A percentile compares a stretch with the other conserved stretches of the same genome.
Evolutionary conservation across 92 coral and sea anemone genomes (phyloP).

Genomic region (Phenganax marumi): DNA sequence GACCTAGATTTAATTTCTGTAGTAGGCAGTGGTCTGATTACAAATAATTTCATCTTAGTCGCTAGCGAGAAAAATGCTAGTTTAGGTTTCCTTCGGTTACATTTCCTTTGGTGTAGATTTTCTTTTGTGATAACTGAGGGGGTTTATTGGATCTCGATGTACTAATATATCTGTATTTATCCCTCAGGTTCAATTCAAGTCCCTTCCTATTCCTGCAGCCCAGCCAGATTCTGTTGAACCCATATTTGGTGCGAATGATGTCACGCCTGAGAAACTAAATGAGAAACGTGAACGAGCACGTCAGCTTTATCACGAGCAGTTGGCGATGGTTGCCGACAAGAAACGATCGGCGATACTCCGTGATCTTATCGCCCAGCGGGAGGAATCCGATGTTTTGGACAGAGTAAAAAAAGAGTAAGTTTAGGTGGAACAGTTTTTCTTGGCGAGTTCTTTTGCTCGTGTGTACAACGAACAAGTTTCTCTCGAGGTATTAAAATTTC

Average conservation of each 20-base stretch:
- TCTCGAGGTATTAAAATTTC: not conserved
- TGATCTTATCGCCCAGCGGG: constrained; percentile 84
- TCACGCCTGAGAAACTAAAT: constrained; percentile 80
- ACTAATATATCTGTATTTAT: no score
- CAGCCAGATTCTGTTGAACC: constrained; percentile 95
- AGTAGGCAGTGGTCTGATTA: not conserved
- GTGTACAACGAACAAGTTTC: not conserved
- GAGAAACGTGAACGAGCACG: constrained; percentile 80
- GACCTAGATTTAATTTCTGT: not conserved
- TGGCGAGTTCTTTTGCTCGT: not conserved
- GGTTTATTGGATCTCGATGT: no score
- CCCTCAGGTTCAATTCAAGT: constrained; percentile 85
- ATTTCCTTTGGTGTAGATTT: no score
- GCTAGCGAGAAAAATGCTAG: no score
- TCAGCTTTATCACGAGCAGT: constrained; percentile 81
- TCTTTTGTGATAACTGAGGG: no score
- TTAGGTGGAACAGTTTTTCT: not conserved
- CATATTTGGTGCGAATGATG: constrained; percentile 85
- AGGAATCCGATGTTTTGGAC: constrained; percentile 93
- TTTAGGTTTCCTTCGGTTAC: no score
- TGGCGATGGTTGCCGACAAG: constrained; percentile 94
- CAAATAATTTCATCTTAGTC: no score
- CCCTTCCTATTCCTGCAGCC: constrained; percentile 92
- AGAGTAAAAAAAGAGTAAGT: constrained; percentile 89
- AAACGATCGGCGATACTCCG: constrained; percentile 85